Conservation (phyloP, 2,113 vertebrate genomes). For the Canis aureus region DNA sequence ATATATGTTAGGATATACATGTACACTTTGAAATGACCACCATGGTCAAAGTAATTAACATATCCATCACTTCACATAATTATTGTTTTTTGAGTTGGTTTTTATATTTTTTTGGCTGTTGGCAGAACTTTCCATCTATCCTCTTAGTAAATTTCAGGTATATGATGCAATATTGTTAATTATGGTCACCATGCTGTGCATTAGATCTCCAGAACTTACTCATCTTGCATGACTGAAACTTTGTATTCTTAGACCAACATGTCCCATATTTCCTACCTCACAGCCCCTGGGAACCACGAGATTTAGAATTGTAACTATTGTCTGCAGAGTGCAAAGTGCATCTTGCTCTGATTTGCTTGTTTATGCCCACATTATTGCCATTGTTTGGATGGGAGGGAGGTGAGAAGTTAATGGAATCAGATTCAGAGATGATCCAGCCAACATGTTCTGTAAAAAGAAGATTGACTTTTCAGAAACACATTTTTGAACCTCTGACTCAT, state of each 20-base stretch:
- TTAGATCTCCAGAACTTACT: neutral
- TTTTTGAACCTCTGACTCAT: conserved; percentile 48
- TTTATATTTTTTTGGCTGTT: neutral
- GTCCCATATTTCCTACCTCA: neutral
- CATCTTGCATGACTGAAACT: neutral
- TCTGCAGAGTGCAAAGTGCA: neutral
- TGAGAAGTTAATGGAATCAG: neutral
- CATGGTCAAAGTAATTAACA: neutral
- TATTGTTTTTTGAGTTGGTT: neutral
- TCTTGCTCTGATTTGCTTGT: neutral
- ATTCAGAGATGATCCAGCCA: neutral
- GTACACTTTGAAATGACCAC: neutral
- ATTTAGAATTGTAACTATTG: neutral
- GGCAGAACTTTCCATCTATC: neutral
- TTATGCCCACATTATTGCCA: neutral
- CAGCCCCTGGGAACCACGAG: neutral
- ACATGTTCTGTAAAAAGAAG: neutral
- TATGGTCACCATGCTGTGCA: neutral
- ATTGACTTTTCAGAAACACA: conserved; percentile 31
- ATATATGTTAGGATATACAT: neutral
- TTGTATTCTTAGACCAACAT: neutral
- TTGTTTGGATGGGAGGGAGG: neutral
- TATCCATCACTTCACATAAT: neutral
- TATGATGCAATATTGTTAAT: neutral
- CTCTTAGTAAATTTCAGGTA: neutral